Evolutionary conservation across 1,140 invertebrate species (phyloP), one percentile per base, ranked within the genome.

Genomic region (Melanaphis sacchari): DNA sequence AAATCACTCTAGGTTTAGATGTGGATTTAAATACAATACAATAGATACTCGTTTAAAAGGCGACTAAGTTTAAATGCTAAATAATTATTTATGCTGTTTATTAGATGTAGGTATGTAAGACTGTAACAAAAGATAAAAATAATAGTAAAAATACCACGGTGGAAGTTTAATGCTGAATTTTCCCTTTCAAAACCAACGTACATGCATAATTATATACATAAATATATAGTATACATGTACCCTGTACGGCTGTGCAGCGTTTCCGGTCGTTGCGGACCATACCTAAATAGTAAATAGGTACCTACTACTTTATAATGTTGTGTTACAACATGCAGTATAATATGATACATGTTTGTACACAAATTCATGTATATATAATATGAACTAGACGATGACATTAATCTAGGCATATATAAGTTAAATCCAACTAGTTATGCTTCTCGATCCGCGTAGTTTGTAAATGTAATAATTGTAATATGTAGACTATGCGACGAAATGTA

Each of bases 401-500:
- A 85, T 85, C 4, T n/a, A 31, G 24, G 22, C 2, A 40, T 85
- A 40, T 15, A 26, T 40, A 3, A 26, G 22, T 38, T 84, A 40
- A 40, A 41, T 85, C 41, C 31, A 21, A 2, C 11, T 18, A 85
- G 84, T n/a, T 85, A 11, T 85, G 41, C 38, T 84, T 6, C 24
- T 84, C 38, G 38, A 84, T 36, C 85, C 43, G 31, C 40, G 1
- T 43, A 26, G 85, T 36, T 88, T n/a, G 21, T 21, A n/a, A 76
- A n/a, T 76, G 59, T 76, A 76, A 76, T 66, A 49, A 88, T n/a
- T 54, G 49, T 89, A 26, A 46, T 89, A 54, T 89, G 49, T 89
- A 89, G 88, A 89, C 88, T 89, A 54, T 54, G 88, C 52, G 26
- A 54, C 9, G 22, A 46, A 38, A 89, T 54, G 49, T 89, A 89